phyloP scores from a whole-genome alignment of 2,113 vertebrate species.

The Neogobius melanostomus region DNA sequence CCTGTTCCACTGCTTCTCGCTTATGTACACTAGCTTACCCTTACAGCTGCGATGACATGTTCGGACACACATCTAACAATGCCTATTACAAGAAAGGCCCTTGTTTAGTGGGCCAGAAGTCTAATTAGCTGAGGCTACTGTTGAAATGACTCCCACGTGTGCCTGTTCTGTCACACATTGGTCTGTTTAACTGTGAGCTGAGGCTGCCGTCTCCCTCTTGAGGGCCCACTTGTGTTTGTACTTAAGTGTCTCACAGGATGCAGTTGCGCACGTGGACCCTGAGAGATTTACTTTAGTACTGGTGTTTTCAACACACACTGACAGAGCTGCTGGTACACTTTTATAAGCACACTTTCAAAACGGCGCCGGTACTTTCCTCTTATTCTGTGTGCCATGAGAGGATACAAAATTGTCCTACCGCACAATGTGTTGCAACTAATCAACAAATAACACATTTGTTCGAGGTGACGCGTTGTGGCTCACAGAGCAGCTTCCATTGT shows the following conservation, averaged over 20 bases:
- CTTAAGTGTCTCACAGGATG: conserved; percentile 1
- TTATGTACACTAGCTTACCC: conserved; percentile 25
- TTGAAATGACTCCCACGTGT: conserved; percentile 74
- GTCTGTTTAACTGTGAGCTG: conserved; percentile 48
- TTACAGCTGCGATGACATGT: conserved; percentile 35
- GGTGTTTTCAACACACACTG: too few relatives aligned
- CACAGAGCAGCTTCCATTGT: too few relatives aligned
- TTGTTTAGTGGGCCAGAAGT: conserved; percentile 57
- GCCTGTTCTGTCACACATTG: conserved; percentile 43
- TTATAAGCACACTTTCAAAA: too few relatives aligned
- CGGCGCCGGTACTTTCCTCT: too few relatives aligned
- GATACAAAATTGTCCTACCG: too few relatives aligned
- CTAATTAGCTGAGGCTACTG: conserved; percentile 37
- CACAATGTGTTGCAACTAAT: too few relatives aligned
- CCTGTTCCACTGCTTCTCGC: conserved; percentile 8
- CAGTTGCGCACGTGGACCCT: too few relatives aligned
- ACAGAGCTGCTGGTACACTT: too few relatives aligned
- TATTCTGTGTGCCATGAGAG: too few relatives aligned
- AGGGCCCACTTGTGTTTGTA: conserved; percentile 28
- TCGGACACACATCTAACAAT: conserved; percentile 59
- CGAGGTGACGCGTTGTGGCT: too few relatives aligned
- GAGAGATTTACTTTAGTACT: too few relatives aligned
- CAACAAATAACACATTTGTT: too few relatives aligned
- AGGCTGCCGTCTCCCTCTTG: conserved; percentile 31
- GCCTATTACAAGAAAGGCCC: conserved; percentile 58